Evolutionary conservation across 2,113 vertebrate species (phyloP), one percentile per base, ranked within the genome.

Genomic region (Proteles cristata): DNA sequence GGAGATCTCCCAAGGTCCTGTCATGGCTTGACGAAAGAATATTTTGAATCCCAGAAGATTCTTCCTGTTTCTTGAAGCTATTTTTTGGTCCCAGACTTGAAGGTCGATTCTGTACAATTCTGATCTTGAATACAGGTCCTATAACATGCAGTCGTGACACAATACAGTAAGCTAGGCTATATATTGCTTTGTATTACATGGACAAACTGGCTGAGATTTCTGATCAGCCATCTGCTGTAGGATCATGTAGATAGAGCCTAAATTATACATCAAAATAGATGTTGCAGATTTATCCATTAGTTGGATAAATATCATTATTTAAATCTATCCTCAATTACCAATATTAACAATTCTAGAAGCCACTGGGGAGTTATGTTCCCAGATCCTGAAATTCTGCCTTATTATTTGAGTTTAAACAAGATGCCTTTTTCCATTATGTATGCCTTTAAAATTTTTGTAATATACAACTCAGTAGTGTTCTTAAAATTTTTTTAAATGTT

Each of bases 281-380:
- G 50, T 7, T 85, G 3, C 61, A 91, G 43, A 84, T 84, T 48
- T 79, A 95, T 45, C 43, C n/a, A 74, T 48, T 93, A 85, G 55
- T n/a, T 96, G n/a, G 43, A 89, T 82, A 92, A 83, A 61, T 73
- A 90, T 31, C 43, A 89, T 71, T 84, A 65, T 26, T 96, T 66
- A 81, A 82, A 73, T 79, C 61, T 48, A 26, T 25, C n/a, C 16
- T 63, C 81, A 82, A 86, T 66, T n/a, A 68, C 11, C 50, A 92
- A n/a, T 65, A 95, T 48, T 81, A 71, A 81, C 15, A 83, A 53
- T 79, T 90, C 63, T 84, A 71, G n/a, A 65, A 79, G 53, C 25
- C 86, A 25, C 7, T 86, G 19, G 58, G 82, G 16, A 66, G 15
- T 33, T 93, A 79, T 7, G 16, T 28, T 16, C 15, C 50, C n/a